phyloP scores from a whole-genome alignment of 37 sponge, comb jelly and placozoan genomes.

The Crambe crambe region DNA sequence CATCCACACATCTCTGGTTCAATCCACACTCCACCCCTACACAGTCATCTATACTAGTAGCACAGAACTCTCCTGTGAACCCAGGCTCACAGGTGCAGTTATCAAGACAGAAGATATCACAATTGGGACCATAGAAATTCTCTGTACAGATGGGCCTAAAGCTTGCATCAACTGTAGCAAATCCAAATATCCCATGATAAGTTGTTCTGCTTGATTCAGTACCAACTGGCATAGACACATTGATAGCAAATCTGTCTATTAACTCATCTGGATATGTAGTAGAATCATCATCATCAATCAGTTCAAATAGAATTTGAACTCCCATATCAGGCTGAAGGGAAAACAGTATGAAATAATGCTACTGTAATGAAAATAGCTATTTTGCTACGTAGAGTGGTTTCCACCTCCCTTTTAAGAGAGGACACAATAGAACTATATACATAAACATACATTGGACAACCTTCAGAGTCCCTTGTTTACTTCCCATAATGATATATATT shows the following conservation, averaged over 20 bases:
- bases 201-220: neutral
- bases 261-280: neutral
- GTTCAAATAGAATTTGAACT: neutral
- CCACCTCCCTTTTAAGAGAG: too few relatives aligned
- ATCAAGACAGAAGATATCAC: neutral
- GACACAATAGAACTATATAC: too few relatives aligned
- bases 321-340: neutral
- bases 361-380: too few relatives aligned
- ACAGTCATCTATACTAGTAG: slow-evolving; percentile 39
- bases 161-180: neutral
- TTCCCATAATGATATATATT: too few relatives aligned
- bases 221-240: neutral
- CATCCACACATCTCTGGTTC: slow-evolving; percentile 51
- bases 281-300: neutral
- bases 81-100: slow-evolving; percentile 44
- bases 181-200: slow-evolving; percentile 8
- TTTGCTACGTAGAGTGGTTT: too few relatives aligned
- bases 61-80: slow-evolving; percentile 48
- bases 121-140: neutral
- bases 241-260: slow-evolving; percentile 13
- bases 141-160: neutral
- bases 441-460: too few relatives aligned
- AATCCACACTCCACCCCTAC: slow-evolving; percentile 1
- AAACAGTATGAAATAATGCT: too few relatives aligned
- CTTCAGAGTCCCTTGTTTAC: too few relatives aligned